Conservation (phyloP, 2,888 invertebrate genomes). For the Nephrotoma guestfalica region DNA sequence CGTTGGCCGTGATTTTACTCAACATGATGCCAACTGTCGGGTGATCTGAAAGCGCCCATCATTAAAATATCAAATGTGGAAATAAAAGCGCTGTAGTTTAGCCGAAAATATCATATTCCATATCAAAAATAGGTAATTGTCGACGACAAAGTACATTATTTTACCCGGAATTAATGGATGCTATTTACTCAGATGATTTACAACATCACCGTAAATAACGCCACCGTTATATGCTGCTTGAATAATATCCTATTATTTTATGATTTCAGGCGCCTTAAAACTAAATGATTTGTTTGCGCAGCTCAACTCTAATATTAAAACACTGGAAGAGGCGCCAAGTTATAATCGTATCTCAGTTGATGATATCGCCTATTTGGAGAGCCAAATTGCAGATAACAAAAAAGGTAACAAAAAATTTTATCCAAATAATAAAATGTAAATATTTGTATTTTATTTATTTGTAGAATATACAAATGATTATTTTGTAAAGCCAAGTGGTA, state of each 20-base stretch:
- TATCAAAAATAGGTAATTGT: no score
- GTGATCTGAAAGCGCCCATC: no score
- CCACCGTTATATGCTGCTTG: no score
- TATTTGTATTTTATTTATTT: background rate
- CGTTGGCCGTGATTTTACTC: no score
- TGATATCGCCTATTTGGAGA: background rate
- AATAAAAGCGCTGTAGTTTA: no score
- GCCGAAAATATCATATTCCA: no score
- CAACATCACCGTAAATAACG: no score
- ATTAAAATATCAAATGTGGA: no score
- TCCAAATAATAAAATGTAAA: background rate
- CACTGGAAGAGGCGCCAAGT: conserved; percentile 22
- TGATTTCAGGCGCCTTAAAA: conserved; percentile 24
- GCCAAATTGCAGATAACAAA: background rate
- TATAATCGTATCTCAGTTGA: background rate
- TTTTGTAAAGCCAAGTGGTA: conserved; percentile 17
- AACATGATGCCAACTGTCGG: no score
- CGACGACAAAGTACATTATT: no score
- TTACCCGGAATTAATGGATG: no score
- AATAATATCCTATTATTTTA: background rate
- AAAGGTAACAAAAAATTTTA: background rate
- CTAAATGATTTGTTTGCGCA: conserved; percentile 27
- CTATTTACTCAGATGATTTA: no score
- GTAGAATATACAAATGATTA: background rate
- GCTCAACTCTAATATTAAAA: conserved; percentile 24